Evolutionary conservation across 1,140 invertebrate species (phyloP), one percentile per base, ranked within the genome.

Genomic region (Drosophila pruinosa): DNA sequence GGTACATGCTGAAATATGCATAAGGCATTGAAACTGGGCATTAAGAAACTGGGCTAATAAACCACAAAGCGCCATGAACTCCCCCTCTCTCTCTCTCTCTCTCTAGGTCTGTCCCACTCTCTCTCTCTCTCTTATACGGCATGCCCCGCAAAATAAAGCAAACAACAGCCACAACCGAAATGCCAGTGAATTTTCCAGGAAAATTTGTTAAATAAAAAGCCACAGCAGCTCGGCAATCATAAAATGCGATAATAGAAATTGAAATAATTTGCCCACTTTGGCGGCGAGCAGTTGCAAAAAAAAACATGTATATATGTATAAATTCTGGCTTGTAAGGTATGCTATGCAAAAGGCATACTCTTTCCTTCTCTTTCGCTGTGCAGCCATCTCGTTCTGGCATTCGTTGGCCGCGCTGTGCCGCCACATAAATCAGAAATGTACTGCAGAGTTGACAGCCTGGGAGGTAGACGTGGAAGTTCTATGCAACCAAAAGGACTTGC

Each of bases 241-340:
- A 72, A 83, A 86, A 88, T 88, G 80, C 82, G 78, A 86, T 86
- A 86, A 86, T 86, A 76, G 82, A 78, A 86, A 86, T 88, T 86
- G 82, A 86, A 88, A 86, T 86, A 86, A 86, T 86, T 86, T 88
- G 78, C 78, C 82, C 78, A 75, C 78, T 86, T 81, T 81, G 72
- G 57, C 64, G 75, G 73, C 64, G 21, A 48, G 48, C 53, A 36
- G 19, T 28, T 21, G 14, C 17, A 36, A 12, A 28, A 22, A 28
- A 50, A 52, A 62, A 52, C n/a, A n/a, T n/a, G n/a, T n/a, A 45
- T n/a, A 19, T 15, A 52, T 54, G 21, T 17, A 63, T 45, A 63
- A 47, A 70, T 54, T 54, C 41, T 38, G 63, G 15, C 14, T 54
- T 65, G 36, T 56, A 75, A 75, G 63, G 77, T 75, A 38, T 57